These are phyloP conservation scores for Drosophila yakuba DNA, from an alignment of 1,140 invertebrate genomes.

Conservation along the genomic window DNA sequence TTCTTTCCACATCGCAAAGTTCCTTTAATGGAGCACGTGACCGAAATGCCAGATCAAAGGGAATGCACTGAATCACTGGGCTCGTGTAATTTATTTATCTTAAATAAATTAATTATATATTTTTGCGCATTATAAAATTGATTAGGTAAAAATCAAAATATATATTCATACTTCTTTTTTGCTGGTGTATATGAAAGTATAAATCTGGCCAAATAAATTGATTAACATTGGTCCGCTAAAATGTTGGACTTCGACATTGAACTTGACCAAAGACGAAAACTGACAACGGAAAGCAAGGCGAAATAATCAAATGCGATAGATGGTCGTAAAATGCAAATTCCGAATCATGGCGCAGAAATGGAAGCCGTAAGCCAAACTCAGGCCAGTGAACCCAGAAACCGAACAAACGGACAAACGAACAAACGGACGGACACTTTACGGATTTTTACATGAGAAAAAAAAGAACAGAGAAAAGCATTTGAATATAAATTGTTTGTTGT, in stretches of 20 bases:
- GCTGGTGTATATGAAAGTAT: constrained; percentile 23
- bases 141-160: too few relatives aligned
- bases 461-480: not conserved
- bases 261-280: constrained; percentile 61
- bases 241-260: constrained; percentile 58
- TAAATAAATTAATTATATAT: too few relatives aligned
- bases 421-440: not conserved
- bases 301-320: constrained; percentile 38
- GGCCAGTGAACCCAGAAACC: constrained; percentile 50
- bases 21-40: constrained; percentile 22
- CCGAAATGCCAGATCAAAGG: not conserved
- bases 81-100: not conserved
- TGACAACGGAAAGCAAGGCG: constrained; percentile 20
- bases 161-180: not conserved
- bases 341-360: constrained; percentile 33
- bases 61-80: not conserved
- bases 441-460: not conserved
- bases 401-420: constrained; percentile 1
- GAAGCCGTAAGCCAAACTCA: constrained; percentile 17
- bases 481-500: constrained; percentile 9
- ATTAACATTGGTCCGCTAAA: constrained; percentile 38
- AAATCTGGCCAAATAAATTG: constrained; percentile 27
- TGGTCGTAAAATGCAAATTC: constrained; percentile 66
- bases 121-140: too few relatives aligned
- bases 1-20: not conserved